Percentiles rank a stretch among this genome's conserved stretches.
Evolutionary conservation across 2,113 vertebrate genomes (phyloP).

Genomic region (Mirounga angustirostris): DNA sequence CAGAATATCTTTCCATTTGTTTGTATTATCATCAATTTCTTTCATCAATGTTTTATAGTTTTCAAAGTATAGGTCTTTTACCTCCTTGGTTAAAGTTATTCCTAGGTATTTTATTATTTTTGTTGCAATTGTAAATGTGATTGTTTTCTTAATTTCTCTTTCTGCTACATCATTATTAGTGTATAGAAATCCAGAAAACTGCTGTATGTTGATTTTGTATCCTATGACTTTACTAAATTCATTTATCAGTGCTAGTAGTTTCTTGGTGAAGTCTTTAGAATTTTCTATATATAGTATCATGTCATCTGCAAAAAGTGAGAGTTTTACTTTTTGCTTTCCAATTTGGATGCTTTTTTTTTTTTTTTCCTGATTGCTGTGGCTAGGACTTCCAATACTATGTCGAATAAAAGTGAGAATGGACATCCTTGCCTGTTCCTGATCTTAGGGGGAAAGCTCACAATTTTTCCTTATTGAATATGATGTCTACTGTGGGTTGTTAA

Average conservation of each 20-base stretch:
- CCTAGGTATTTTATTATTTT: background rate
- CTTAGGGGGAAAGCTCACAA: background rate
- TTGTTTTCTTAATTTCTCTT: background rate
- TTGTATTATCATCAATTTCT: background rate
- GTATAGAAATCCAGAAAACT: background rate
- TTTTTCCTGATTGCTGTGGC: background rate
- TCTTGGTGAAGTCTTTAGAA: background rate
- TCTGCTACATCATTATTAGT: background rate
- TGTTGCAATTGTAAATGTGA: background rate
- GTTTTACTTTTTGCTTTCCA: background rate
- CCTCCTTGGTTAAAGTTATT: background rate
- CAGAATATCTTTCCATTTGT: background rate
- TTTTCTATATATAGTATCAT: background rate
- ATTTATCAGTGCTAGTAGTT: background rate
- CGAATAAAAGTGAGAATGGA: background rate
- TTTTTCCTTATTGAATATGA: background rate
- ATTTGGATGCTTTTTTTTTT: background rate
- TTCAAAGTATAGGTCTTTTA: background rate
- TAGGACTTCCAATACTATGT: background rate
- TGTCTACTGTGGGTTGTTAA: background rate
- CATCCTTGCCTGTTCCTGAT: background rate
- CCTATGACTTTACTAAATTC: background rate
- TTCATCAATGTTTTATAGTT: background rate
- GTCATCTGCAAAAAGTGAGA: background rate
- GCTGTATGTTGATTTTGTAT: background rate